Evolutionary conservation across 2,888 invertebrate genomes (phyloP).

Genomic region (Odontomyia ornata): DNA sequence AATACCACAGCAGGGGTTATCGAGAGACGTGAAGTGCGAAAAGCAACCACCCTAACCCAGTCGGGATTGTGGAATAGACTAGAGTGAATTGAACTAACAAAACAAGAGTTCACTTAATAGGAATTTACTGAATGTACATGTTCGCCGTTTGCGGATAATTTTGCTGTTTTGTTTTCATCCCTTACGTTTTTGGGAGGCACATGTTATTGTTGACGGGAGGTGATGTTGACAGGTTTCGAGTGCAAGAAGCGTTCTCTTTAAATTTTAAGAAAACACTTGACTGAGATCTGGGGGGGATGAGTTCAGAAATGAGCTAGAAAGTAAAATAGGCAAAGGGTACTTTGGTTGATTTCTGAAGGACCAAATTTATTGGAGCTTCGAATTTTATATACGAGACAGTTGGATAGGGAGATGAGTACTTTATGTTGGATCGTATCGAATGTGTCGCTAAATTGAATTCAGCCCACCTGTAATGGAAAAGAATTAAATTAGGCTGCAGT

Average conservation of each 20-base stretch:
- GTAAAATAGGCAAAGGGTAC: not conserved
- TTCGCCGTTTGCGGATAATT: conserved; percentile 17
- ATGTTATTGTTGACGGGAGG: not conserved
- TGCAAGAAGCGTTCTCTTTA: not conserved
- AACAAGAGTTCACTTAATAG: not conserved
- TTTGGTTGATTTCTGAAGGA: not conserved
- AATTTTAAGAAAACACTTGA: conserved; percentile 1
- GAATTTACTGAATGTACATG: conserved; percentile 11
- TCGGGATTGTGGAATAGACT: not conserved
- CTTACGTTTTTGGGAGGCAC: not conserved
- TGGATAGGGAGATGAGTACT: not conserved
- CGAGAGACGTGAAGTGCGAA: not conserved
- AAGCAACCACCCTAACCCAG: not conserved
- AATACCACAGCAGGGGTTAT: not conserved
- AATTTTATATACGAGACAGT: not conserved
- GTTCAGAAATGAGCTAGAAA: not conserved
- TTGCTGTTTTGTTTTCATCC: conserved; percentile 8
- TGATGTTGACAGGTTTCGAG: conserved; percentile 5
- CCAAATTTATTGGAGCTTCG: not conserved
- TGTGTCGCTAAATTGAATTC: not conserved
- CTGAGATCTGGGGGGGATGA: not conserved
- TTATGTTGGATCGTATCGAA: not conserved
- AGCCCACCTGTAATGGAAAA: not conserved
- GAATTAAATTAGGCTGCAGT: not conserved
- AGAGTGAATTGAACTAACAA: not conserved